phyloP scores from a whole-genome alignment of 2,113 vertebrate species.

The Menura novaehollandiae region DNA sequence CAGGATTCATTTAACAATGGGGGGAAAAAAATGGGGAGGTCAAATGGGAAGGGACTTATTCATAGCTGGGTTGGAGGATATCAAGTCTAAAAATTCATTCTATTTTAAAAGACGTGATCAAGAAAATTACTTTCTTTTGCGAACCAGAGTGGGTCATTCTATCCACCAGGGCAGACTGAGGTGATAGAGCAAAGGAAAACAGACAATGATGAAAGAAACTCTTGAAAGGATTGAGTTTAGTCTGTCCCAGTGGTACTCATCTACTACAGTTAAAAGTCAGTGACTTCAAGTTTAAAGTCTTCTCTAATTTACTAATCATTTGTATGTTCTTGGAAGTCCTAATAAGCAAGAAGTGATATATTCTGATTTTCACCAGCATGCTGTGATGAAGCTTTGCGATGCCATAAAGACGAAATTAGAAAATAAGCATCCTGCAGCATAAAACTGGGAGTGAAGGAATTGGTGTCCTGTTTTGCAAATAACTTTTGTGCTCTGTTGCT shows the following conservation, averaged over 20 bases:
- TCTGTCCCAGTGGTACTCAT: background rate
- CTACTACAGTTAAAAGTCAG: background rate
- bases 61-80: background rate
- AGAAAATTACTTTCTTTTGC: background rate
- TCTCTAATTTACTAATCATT: background rate
- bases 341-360: background rate
- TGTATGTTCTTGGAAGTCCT: background rate
- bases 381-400: background rate
- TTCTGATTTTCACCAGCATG: background rate
- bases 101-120: background rate
- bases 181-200: background rate
- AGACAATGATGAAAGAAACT: background rate
- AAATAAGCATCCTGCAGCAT: background rate
- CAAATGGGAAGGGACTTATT: rapidly evolving
- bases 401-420: background rate
- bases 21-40: rapidly evolving
- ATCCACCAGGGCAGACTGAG: background rate
- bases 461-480: background rate
- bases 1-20: rapidly evolving
- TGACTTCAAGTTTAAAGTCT: background rate
- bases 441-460: background rate
- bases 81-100: background rate
- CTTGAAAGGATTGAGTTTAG: background rate
- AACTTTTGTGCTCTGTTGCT: background rate
- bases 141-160: background rate